Conservation (phyloP, 2,888 invertebrate genomes). For the Bimastos eiseni region DNA sequence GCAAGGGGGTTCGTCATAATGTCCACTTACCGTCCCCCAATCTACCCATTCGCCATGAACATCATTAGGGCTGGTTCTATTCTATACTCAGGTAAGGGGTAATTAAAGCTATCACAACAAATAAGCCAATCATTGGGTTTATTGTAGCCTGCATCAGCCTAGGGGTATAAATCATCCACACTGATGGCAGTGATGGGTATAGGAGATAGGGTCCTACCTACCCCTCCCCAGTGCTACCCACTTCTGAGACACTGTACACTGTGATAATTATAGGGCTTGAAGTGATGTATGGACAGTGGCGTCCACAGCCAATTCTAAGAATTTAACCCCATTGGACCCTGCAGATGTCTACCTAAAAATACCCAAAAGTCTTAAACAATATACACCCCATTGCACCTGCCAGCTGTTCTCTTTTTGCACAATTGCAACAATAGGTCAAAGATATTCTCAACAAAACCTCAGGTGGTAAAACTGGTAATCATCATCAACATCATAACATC, state of each 20-base stretch:
- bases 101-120: constrained; percentile 17
- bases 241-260: background rate
- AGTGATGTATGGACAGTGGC: constrained; percentile 1
- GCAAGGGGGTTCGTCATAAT: background rate
- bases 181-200: background rate
- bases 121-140: constrained; percentile 5
- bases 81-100: background rate
- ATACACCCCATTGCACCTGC: background rate
- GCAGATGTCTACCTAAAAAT: background rate
- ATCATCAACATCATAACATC: background rate
- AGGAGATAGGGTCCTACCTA: background rate
- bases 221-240: background rate
- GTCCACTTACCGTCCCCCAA: background rate
- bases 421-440: background rate
- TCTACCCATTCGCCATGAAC: background rate
- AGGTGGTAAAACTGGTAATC: background rate
- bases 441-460: background rate
- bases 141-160: background rate
- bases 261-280: background rate
- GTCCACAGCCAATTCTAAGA: background rate
- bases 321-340: background rate
- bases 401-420: background rate
- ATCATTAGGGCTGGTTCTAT: background rate
- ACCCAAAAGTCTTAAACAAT: background rate
- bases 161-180: background rate